Evolutionary conservation across 2,888 invertebrate genomes (phyloP).

Genomic region (Orthonevra nobilis): DNA sequence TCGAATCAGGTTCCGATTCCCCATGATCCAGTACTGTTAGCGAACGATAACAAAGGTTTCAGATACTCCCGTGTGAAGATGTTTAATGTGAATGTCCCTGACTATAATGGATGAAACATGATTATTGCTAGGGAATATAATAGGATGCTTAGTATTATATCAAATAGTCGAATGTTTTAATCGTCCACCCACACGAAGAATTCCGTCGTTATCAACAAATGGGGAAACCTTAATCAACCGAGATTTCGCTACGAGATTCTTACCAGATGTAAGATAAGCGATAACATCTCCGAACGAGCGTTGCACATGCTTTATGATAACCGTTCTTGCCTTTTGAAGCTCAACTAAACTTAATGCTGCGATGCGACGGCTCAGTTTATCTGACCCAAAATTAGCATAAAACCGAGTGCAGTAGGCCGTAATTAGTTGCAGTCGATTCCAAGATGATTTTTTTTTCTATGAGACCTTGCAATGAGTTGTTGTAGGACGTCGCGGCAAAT

Average conservation of each 20-base stretch:
- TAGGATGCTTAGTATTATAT: too few species aligned
- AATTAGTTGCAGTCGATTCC: background rate
- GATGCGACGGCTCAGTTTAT: too few species aligned
- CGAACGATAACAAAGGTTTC: too few species aligned
- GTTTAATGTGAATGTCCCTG: slow-evolving; percentile 11
- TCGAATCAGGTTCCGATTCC: slow-evolving; percentile 41
- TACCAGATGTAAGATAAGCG: background rate
- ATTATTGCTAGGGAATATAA: too few species aligned
- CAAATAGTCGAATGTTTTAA: too few species aligned
- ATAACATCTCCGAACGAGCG: background rate
- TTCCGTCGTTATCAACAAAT: slow-evolving; percentile 10
- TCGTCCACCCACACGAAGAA: background rate
- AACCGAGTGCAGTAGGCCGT: background rate
- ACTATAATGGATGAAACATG: background rate
- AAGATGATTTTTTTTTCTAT: background rate
- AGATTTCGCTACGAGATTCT: too few species aligned
- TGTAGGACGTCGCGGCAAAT: too few species aligned
- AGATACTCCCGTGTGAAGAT: slow-evolving; percentile 31
- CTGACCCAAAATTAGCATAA: too few species aligned
- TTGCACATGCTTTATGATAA: too few species aligned
- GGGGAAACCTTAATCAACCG: slow-evolving; percentile 4
- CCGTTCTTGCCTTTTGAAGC: too few species aligned
- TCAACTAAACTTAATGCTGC: too few species aligned
- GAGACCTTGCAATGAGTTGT: too few species aligned
- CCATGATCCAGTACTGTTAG: slow-evolving; percentile 46